phyloP scores from a whole-genome alignment of 2,797 vertebrate species.

The Squalus acanthias region DNA sequence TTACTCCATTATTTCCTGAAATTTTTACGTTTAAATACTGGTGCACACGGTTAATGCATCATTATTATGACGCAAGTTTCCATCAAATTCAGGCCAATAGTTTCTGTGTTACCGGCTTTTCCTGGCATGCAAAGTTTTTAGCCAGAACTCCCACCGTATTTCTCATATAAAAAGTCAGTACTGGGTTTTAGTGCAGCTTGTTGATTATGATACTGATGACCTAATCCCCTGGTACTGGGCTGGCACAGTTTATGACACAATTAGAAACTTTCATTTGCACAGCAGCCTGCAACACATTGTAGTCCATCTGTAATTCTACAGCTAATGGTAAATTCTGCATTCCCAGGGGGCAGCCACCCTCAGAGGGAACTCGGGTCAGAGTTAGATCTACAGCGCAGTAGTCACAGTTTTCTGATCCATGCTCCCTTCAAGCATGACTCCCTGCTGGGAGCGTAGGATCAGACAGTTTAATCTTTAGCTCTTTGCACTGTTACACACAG shows the following conservation, averaged over 20 bases:
- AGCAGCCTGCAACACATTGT: not conserved
- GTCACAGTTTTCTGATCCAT: not conserved
- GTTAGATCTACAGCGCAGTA: not conserved
- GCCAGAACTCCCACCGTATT: not conserved
- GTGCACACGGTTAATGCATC: no score
- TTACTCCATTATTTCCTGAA: no score
- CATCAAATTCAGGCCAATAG: no score
- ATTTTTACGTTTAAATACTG: no score
- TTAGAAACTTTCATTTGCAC: not conserved
- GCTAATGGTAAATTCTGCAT: not conserved
- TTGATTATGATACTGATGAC: not conserved
- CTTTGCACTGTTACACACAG: not conserved
- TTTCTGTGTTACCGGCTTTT: not conserved
- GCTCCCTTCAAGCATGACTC: not conserved
- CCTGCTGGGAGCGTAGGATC: not conserved
- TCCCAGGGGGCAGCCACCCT: not conserved
- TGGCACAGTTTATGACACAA: not conserved
- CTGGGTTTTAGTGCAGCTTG: not conserved
- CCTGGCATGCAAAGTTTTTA: not conserved
- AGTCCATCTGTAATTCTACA: not conserved
- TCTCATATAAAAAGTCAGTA: not conserved
- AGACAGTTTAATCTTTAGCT: not conserved
- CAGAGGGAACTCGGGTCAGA: not conserved
- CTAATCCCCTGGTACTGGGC: not conserved
- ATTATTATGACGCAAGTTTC: no score